These are phyloP conservation scores for Caprella mutica DNA, from an alignment of 2,888 invertebrate species.

Conservation along the genomic window DNA sequence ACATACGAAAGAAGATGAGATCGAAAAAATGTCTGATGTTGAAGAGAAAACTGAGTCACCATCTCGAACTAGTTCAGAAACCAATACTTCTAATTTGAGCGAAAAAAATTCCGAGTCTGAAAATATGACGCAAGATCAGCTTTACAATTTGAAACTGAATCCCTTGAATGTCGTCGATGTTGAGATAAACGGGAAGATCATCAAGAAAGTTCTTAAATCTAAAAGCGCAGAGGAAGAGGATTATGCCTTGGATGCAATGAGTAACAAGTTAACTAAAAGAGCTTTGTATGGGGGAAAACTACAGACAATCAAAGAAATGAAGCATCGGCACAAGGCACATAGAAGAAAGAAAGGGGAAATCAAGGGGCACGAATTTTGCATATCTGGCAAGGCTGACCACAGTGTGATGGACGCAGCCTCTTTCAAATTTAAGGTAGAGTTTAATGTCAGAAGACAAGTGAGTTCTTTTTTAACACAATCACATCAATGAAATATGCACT, in stretches of 20 bases:
- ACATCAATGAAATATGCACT: too few relatives aligned
- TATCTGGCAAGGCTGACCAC: too few relatives aligned
- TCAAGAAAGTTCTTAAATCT: constrained; percentile 1
- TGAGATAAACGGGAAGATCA: constrained; percentile 5
- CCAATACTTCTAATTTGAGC: background rate
- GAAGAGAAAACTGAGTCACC: background rate
- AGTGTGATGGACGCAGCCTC: too few relatives aligned
- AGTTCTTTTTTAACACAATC: too few relatives aligned
- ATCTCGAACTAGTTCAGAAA: background rate
- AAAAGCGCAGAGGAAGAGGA: constrained; percentile 8
- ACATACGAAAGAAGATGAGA: background rate
- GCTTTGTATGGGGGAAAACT: background rate
- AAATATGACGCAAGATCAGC: background rate
- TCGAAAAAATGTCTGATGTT: background rate
- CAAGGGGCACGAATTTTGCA: too few relatives aligned
- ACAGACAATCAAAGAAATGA: too few relatives aligned
- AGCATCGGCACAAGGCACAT: too few relatives aligned
- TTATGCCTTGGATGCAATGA: constrained; percentile 1
- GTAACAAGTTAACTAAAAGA: background rate
- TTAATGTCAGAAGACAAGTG: too few relatives aligned
- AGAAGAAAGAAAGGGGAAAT: too few relatives aligned
- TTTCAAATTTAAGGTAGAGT: too few relatives aligned
- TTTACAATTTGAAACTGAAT: background rate
- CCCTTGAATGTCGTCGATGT: constrained; percentile 3
- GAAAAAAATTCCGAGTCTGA: background rate